Evolutionary conservation across 2,113 vertebrate genomes (phyloP), one percentile per base, ranked within the genome.

Genomic region (Zeus faber): DNA sequence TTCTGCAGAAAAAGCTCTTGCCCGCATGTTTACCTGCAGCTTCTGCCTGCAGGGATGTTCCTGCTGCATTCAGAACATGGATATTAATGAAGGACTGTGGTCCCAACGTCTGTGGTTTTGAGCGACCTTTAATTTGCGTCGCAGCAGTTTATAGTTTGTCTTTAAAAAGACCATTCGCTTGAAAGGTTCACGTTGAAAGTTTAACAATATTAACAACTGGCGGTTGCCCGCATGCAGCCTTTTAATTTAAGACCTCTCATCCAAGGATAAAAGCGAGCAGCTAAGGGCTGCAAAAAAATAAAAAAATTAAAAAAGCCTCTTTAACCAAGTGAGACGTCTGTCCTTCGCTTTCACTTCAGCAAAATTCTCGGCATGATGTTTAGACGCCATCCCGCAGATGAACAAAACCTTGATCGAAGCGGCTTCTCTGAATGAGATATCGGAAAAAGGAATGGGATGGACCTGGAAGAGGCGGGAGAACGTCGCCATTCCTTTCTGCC

Each of bases 11-110:
- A 21, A 44, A 49, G 62, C 55, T 62, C 76, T 79, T 87, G 84
- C 85, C 89, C 89, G 91, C 88, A 93, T 94, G 93, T 84, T 88
- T 62, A 59, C 60, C 55, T 72, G 57, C 61, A 65, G 68, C 63
- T 65, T 69, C 52, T 86, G 83, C n/a, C n/a, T n/a, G n/a, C n/a
- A n/a, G n/a, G n/a, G n/a, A 80, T 51, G 48, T 47, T 51, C 56
- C 39, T 70, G 59, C 54, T 18, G 78, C 47, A 74, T 17, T 31
- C 17, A 22, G 17, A 14, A 76, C 75, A 68, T 75, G 69, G 22
- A 49, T 9, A 49, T 49, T 43, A 41, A 51, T 11, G 41, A 50
- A 41, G 2, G 7, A 24, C 13, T 35, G 8, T 9, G 8, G 46
- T 11, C 2, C 45, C 20, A 63, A 55, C 26, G 39, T 43, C 17